A percentile compares a stretch with the other conserved stretches of the same genome.
phyloP scores from a whole-genome alignment of 2,888 invertebrate species.

The Microctonus aethiopoides region DNA sequence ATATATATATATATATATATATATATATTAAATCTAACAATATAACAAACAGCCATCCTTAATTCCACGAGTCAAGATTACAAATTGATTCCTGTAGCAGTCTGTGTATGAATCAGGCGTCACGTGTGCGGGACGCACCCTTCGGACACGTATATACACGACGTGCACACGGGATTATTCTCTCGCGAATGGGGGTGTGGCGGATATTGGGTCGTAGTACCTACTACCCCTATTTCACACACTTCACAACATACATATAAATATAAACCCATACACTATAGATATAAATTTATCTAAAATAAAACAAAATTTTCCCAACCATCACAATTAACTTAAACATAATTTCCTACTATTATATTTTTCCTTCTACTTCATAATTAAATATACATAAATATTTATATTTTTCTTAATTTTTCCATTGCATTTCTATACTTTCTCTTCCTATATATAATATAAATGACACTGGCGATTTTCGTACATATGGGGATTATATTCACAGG shows the following conservation, averaged over 20 bases:
- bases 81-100: constrained; percentile 67
- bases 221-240: constrained; percentile 35
- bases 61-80: constrained; percentile 65
- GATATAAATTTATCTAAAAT: background rate
- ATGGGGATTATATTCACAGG: background rate
- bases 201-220: constrained; percentile 24
- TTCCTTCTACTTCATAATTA: too few relatives aligned
- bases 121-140: constrained; percentile 67
- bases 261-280: background rate
- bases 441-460: background rate
- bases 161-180: constrained; percentile 40
- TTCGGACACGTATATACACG: constrained; percentile 48
- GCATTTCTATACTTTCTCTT: background rate
- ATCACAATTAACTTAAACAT: too few relatives aligned
- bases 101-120: constrained; percentile 68
- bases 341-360: too few relatives aligned
- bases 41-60: constrained; percentile 53
- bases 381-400: background rate
- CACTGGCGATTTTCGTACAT: background rate
- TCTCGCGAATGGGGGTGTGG: constrained; percentile 28
- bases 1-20: background rate
- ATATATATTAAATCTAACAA: background rate
- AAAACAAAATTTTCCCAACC: too few relatives aligned
- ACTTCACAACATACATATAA: too few relatives aligned
- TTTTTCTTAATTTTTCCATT: background rate